phyloP scores from a whole-genome alignment of 1,140 invertebrate genomes.

The Diploscapter pachys region DNA sequence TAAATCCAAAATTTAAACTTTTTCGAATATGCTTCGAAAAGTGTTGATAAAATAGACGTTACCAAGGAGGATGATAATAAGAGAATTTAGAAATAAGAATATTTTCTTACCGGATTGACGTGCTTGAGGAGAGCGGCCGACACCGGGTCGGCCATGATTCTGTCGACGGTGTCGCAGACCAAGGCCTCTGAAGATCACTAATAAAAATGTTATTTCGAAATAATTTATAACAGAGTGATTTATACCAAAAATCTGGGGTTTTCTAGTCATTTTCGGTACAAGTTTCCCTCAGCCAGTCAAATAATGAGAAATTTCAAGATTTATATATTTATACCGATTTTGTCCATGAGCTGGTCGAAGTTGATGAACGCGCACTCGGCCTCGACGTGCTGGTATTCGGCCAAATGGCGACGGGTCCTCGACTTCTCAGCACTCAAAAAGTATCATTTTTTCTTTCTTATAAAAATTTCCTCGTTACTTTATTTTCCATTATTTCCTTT shows the following conservation, averaged over 20 bases:
- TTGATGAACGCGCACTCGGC: conserved; percentile 91
- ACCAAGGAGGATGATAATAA: conserved; percentile 15
- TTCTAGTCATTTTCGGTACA: neutral
- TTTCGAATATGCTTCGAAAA: conserved; percentile 21
- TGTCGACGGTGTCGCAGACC: conserved; percentile 89
- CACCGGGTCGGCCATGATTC: conserved; percentile 79
- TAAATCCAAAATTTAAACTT: conserved; percentile 1
- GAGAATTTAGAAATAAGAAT: conserved; percentile 4
- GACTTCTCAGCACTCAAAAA: conserved; percentile 82
- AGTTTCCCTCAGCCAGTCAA: neutral
- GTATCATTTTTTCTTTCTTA: neutral
- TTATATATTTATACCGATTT: conserved; percentile 62
- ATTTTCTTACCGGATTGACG: conserved; percentile 75
- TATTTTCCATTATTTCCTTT: neutral
- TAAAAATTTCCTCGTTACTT: neutral
- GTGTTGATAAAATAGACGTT: neutral
- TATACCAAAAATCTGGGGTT: neutral
- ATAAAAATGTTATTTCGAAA: neutral
- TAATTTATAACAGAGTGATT: neutral
- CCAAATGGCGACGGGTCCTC: conserved; percentile 88
- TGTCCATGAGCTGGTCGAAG: conserved; percentile 83
- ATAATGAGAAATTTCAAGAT: neutral
- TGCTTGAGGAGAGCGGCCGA: conserved; percentile 75
- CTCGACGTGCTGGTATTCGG: conserved; percentile 95
- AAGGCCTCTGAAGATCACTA: conserved; percentile 66